Conservation (phyloP, 1,140 invertebrate genomes). For the Euborellia annulipes region DNA sequence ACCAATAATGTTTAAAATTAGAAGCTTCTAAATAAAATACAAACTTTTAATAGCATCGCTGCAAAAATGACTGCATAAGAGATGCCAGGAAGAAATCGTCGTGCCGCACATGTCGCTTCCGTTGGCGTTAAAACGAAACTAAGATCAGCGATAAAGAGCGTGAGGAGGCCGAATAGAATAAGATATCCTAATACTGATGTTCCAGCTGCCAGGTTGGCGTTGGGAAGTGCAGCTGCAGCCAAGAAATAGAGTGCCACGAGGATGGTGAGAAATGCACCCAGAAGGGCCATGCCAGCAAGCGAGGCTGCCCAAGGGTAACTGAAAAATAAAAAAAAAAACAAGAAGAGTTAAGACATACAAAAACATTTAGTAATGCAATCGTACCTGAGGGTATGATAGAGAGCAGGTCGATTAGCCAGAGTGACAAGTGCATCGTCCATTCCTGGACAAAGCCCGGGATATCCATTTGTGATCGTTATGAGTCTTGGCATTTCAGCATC, state of each 20-base stretch:
- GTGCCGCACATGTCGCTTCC: constrained; percentile 27
- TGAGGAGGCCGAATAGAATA: constrained; percentile 29
- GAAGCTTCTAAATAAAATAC: too few species aligned
- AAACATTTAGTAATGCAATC: too few species aligned
- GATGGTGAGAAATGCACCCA: constrained; percentile 23
- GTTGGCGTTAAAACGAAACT: constrained; percentile 31
- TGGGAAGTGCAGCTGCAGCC: constrained; percentile 16
- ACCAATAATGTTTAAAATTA: too few species aligned
- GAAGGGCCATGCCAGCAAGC: constrained; percentile 1
- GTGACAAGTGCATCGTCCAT: too few species aligned
- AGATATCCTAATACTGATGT: constrained; percentile 32
- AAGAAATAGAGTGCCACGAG: constrained; percentile 31
- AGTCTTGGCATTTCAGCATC: too few species aligned
- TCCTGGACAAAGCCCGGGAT: too few species aligned
- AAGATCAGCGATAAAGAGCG: constrained; percentile 30
- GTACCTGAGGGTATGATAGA: too few species aligned
- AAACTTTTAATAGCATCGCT: constrained; percentile 32
- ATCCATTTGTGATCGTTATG: too few species aligned
- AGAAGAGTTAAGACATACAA: too few species aligned
- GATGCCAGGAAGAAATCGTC: constrained; percentile 28
- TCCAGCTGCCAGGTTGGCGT: constrained; percentile 28
- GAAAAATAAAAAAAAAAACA: too few species aligned
- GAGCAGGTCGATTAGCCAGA: too few species aligned
- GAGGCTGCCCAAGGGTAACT: constrained; percentile 5
- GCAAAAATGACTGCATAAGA: constrained; percentile 30